These are phyloP conservation scores for Mormyrus hasselquistii DNA, from an alignment of 2,797 vertebrate genomes.

Conservation along the genomic window DNA sequence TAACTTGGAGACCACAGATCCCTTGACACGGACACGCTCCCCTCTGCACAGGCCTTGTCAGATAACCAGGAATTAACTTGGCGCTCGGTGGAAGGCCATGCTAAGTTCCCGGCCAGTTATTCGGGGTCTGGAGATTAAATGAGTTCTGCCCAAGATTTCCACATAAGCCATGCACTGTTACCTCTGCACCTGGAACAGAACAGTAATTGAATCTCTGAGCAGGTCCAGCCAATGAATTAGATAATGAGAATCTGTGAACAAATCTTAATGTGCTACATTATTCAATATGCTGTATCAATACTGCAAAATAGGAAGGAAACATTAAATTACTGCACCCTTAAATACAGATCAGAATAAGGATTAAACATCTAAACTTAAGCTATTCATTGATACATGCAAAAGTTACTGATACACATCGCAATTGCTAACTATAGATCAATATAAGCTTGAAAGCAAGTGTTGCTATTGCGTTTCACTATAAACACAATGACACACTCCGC, in stretches of 20 bases:
- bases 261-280: neutral
- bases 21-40: conserved; percentile 31
- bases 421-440: neutral
- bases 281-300: neutral
- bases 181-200: neutral
- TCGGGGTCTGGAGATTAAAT: conserved; percentile 42
- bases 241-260: neutral
- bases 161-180: conserved; percentile 19
- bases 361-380: neutral
- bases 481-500: neutral
- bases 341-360: neutral
- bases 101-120: conserved; percentile 51
- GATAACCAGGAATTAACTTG: conserved; percentile 53
- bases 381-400: neutral
- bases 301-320: neutral
- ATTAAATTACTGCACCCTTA: neutral
- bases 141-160: conserved; percentile 31
- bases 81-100: conserved; percentile 40
- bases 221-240: conserved; percentile 8
- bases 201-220: conserved; percentile 10
- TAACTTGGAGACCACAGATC: conserved; percentile 38
- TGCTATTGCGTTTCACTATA: neutral
- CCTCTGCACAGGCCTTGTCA: conserved; percentile 42
- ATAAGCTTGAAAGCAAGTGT: neutral
- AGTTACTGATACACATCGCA: neutral